Evolutionary conservation across 2,888 invertebrate genomes (phyloP), one percentile per base, ranked within the genome.

Genomic region (Mystacides longicornis): DNA sequence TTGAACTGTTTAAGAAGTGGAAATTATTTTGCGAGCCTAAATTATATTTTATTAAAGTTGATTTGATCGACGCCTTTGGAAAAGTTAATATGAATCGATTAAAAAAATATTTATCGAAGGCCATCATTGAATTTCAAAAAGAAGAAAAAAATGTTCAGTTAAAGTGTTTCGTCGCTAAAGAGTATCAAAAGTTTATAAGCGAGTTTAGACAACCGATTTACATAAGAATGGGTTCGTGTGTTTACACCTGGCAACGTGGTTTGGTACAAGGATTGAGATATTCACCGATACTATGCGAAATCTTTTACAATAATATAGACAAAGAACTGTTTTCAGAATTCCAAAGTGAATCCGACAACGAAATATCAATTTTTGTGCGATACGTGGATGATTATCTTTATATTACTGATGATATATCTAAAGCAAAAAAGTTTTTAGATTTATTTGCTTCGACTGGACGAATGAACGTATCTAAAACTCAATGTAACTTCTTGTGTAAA

Each of bases 331-430:
- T 60, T 23, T 20, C 48, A 11, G 45, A 56, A 14, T 59, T 54
- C 47, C 16, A 23, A 3, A 18, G 23, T 23, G 62, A 57, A 5
- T 49, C 62, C 19, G 61, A 65, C 37, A 57, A 66, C 57, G 59
- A 65, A 54, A 58, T 74, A 1, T 70, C 67, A 62, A 60, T 75
- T 14, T 75, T 77, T 62, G 65, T 66, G 5, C 66, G 77, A 66
- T 69, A 73, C 58, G 77, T 77, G 3, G 77, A 78, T 65, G 77
- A 78, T 63, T 78, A 77, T 62, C 65, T 78, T 37, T 77, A 73
- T 59, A 66, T 78, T 1, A 75, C 75, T 33, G 69, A 75, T 37
- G 69, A 71, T n/a, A 61, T 73, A 52, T 62, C 69, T 7, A 70
- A 71, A 62, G 75, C 74, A 5, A 59, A 65, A 53, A 60, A 56